These are phyloP conservation scores for Sisyra nigra DNA, from an alignment of 2,888 invertebrate genomes.

Conservation along the genomic window DNA sequence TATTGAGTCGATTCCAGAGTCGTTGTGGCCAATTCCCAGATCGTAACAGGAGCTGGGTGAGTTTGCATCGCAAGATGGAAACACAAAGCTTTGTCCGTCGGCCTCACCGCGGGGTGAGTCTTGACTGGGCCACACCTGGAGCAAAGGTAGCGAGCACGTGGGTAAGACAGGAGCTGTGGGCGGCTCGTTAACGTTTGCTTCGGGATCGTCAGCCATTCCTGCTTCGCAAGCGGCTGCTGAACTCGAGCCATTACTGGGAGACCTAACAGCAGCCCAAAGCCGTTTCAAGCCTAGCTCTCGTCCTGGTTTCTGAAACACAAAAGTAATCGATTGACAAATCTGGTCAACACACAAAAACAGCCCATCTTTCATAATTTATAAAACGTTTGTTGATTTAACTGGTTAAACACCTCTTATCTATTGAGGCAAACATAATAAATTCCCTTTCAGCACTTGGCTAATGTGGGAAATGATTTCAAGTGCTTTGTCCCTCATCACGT, in stretches of 20 bases:
- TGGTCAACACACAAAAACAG: too few species aligned
- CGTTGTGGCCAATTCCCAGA: slow-evolving; percentile 33
- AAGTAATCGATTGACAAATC: not conserved
- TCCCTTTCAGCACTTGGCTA: too few species aligned
- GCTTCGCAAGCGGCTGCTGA: slow-evolving; percentile 22
- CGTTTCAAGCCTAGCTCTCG: slow-evolving; percentile 28
- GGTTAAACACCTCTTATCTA: too few species aligned
- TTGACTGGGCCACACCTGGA: slow-evolving; percentile 53
- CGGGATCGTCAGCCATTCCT: slow-evolving; percentile 19
- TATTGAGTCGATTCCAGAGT: slow-evolving; percentile 56
- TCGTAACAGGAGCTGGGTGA: slow-evolving; percentile 27
- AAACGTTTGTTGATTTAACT: too few species aligned
- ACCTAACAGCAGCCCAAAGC: slow-evolving; percentile 28
- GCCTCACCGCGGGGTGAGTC: slow-evolving; percentile 52
- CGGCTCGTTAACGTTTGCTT: slow-evolving; percentile 21
- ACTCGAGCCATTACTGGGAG: slow-evolving; percentile 25
- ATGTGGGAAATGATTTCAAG: too few species aligned
- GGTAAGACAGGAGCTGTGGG: slow-evolving; percentile 18
- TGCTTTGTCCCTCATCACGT: too few species aligned
- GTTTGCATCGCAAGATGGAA: slow-evolving; percentile 32
- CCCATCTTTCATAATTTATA: too few species aligned
- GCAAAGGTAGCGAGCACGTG: slow-evolving; percentile 36
- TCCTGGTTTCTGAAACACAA: slow-evolving; percentile 34
- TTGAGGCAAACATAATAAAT: too few species aligned
- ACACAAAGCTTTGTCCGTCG: slow-evolving; percentile 51